Evolutionary conservation across 2,113 vertebrate genomes (phyloP), one percentile per base, ranked within the genome.

Genomic region (Strigops habroptila): DNA sequence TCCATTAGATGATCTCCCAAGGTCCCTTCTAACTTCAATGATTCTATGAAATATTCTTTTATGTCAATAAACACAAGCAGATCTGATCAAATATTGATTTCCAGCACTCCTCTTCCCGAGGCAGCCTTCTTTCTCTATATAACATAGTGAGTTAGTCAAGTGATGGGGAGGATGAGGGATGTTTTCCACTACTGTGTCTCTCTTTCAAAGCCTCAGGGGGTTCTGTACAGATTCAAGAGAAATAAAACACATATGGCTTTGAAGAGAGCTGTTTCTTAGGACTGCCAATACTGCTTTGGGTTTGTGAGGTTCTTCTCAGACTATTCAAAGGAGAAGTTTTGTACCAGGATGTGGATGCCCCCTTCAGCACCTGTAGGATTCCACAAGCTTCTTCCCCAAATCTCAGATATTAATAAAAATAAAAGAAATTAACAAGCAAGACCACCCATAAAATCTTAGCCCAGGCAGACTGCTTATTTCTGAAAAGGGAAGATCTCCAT

Each of bases 41-140:
- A 92, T 84, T 87, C 95, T 57, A 75, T 82, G 83, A 93, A 92
- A 93, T 96, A 95, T 94, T 92, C 44, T 89, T 92, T 96, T 62
- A 79, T 76, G 93, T 53, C 95, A 93, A 96, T 95, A 96, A 96
- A 94, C 92, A 93, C 86, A 15, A 78, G 74, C 68, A 91, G 93
- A 96, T 95, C 86, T 93, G 92, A 97, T 95, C 96, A 96, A 96
- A 87, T 96, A 94, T 76, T 95, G 96, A 93, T 95, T 96, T 82
- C 73, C 86, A 95, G 92, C 60, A 18, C 80, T 43, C 39, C 51
- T 84, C 52, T 44, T 94, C 86, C 85, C 0, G 4, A 94, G 80
- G 83, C 76, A 82, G 55, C 55, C 22, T 83, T 52, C 69, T 23
- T 71, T 71, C 73, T 51, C 74, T 33, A 57, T 31, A 4, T 46